These are phyloP conservation scores for Sesamia nonagrioides DNA, from an alignment of 1,140 invertebrate species.

Conservation along the genomic window DNA sequence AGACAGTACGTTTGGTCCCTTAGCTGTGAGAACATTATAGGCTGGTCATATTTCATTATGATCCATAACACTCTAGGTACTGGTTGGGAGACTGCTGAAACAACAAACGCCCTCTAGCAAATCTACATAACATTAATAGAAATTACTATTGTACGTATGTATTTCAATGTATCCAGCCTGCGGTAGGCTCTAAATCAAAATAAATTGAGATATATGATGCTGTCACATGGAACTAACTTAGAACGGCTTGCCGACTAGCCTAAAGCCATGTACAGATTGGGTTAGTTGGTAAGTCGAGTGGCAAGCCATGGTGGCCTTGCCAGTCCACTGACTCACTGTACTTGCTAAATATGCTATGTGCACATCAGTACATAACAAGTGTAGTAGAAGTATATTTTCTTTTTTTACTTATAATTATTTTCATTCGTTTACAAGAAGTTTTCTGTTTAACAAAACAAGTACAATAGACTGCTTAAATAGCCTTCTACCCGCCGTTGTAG, in stretches of 20 bases:
- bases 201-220: constrained; percentile 55
- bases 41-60: too few species aligned
- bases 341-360: too few species aligned
- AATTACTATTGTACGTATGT: constrained; percentile 12
- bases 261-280: constrained; percentile 11
- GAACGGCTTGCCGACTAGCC: constrained; percentile 34
- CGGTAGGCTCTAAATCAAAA: constrained; percentile 52
- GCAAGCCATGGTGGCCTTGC: background rate
- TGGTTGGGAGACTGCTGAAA: background rate
- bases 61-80: too few species aligned
- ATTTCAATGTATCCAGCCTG: constrained; percentile 50
- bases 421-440: too few species aligned
- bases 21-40: too few species aligned
- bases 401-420: too few species aligned
- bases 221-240: constrained; percentile 52
- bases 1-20: too few species aligned
- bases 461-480: too few species aligned
- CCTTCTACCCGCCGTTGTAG: too few species aligned
- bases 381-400: too few species aligned
- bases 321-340: background rate
- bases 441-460: too few species aligned
- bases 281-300: background rate
- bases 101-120: background rate
- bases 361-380: too few species aligned
- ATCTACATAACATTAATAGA: constrained; percentile 8